These are phyloP conservation scores for Macrophya alboannulata DNA, from an alignment of 2,888 invertebrate genomes.

Conservation along the genomic window DNA sequence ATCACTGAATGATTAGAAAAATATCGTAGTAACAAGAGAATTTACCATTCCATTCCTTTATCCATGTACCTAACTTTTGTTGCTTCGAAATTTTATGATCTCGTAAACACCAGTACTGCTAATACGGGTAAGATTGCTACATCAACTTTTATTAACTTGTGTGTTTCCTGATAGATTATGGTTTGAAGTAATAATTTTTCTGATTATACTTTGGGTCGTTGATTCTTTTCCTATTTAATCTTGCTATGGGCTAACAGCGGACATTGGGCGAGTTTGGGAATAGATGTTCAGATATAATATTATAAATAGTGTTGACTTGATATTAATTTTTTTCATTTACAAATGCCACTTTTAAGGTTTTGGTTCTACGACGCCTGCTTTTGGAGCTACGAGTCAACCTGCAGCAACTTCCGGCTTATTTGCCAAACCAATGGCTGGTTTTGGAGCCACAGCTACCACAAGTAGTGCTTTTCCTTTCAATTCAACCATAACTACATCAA, in stretches of 20 bases:
- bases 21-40: neutral
- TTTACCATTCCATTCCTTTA: neutral
- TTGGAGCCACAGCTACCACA: constrained; percentile 82
- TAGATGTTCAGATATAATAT: neutral
- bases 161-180: constrained; percentile 5
- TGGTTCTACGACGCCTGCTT: constrained; percentile 80
- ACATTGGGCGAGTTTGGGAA: neutral
- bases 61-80: neutral
- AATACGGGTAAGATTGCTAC: constrained; percentile 74
- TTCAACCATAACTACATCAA: constrained; percentile 74
- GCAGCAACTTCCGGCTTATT: constrained; percentile 85
- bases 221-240: constrained; percentile 39
- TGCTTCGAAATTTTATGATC: neutral
- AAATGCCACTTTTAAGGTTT: constrained; percentile 78
- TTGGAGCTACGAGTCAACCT: constrained; percentile 82
- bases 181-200: neutral
- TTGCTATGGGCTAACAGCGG: neutral
- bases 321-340: neutral
- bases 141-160: neutral
- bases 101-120: constrained; percentile 76
- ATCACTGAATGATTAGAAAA: neutral
- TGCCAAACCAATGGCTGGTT: constrained; percentile 85
- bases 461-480: constrained; percentile 78
- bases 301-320: neutral
- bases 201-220: constrained; percentile 20